These are phyloP conservation scores for Casuarius casuarius DNA, from an alignment of 2,113 vertebrate species.

Conservation along the genomic window DNA sequence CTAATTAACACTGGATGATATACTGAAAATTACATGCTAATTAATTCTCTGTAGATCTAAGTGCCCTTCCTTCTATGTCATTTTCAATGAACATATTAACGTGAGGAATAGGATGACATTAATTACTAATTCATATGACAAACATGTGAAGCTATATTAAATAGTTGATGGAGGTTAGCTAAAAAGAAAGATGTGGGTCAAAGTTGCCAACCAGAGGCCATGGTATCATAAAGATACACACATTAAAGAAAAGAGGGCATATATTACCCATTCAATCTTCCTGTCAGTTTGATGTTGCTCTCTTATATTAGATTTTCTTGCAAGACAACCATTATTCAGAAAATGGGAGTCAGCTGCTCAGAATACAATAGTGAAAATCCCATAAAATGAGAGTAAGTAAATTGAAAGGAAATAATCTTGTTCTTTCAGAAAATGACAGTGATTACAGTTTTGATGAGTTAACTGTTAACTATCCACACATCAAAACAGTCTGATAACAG, in stretches of 20 bases:
- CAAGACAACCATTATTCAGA: background rate
- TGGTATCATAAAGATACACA: background rate
- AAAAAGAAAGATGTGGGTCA: constrained; percentile 23
- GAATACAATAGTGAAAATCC: background rate
- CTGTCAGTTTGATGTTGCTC: constrained; percentile 13
- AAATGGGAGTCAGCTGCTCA: background rate
- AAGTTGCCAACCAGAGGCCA: constrained; percentile 9
- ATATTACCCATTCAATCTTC: constrained; percentile 25
- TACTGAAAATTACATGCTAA: constrained; percentile 74
- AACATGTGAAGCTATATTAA: constrained; percentile 27
- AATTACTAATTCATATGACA: constrained; percentile 61
- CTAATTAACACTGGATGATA: constrained; percentile 75
- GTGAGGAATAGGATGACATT: constrained; percentile 36
- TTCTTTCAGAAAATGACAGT: background rate
- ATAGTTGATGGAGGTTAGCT: constrained; percentile 31
- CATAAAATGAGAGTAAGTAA: constrained; percentile 6
- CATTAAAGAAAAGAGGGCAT: background rate
- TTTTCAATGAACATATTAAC: constrained; percentile 65
- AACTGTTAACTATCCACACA: background rate
- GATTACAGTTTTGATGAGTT: background rate
- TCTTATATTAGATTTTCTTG: background rate
- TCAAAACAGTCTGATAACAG: background rate
- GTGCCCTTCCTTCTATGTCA: constrained; percentile 60
- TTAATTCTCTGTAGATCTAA: constrained; percentile 70
- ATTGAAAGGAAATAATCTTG: background rate